Conservation (phyloP, 1,140 invertebrate genomes). For the Nasonia giraulti region DNA sequence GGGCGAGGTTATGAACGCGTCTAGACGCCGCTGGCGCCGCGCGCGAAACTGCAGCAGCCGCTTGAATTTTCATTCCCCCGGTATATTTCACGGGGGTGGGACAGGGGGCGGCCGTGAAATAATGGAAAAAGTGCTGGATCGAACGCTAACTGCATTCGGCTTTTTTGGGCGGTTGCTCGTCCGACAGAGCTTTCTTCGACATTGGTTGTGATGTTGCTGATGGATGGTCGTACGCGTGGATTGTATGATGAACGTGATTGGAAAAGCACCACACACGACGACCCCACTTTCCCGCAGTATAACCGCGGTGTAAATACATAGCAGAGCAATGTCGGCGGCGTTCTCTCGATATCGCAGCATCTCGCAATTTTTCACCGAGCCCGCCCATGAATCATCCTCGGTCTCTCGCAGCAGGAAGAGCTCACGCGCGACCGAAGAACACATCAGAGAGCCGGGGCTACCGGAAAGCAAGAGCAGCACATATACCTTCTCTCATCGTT, state of each 20-base stretch:
- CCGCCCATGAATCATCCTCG: background rate
- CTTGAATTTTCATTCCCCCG: background rate
- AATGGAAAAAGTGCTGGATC: background rate
- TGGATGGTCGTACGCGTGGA: background rate
- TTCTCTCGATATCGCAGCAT: background rate
- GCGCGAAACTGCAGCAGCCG: background rate
- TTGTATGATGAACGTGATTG: background rate
- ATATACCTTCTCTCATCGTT: constrained; percentile 4
- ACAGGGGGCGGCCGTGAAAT: background rate
- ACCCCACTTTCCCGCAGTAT: too few species aligned
- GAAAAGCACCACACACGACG: background rate
- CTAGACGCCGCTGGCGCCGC: constrained; percentile 24
- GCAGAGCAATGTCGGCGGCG: too few species aligned
- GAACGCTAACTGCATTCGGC: background rate
- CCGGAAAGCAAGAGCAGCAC: background rate
- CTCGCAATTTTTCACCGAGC: background rate
- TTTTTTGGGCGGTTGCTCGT: too few species aligned
- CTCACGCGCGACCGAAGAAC: background rate
- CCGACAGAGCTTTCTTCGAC: background rate
- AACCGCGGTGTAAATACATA: too few species aligned
- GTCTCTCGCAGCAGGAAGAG: background rate
- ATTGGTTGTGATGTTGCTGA: background rate
- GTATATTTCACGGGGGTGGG: background rate
- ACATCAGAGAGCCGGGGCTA: background rate
- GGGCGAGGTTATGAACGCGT: constrained; percentile 21